A percentile compares a stretch with the other conserved stretches of the same genome.
These are phyloP conservation scores for Bucorvus abyssinicus DNA, from an alignment of 2,797 vertebrate species.

Conservation along the genomic window DNA sequence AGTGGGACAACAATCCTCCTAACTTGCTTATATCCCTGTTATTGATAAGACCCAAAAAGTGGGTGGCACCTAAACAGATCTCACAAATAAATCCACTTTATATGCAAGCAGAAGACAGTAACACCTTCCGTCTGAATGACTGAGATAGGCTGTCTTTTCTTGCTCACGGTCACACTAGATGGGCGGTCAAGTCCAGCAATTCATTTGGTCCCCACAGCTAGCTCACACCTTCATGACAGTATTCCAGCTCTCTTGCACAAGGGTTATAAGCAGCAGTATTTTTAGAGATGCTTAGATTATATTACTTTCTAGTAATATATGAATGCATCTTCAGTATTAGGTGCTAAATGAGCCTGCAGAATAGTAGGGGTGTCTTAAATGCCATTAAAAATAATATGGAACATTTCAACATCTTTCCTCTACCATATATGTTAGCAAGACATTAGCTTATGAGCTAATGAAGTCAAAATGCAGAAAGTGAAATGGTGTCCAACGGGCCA, in stretches of 20 bases:
- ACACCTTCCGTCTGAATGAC: not conserved
- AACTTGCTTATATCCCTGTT: not conserved
- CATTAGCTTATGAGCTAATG: constrained; percentile 1
- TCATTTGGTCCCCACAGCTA: not conserved
- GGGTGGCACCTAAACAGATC: not conserved
- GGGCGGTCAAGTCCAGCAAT: not conserved
- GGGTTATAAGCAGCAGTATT: not conserved
- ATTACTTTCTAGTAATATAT: not conserved
- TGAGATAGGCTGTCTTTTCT: not conserved
- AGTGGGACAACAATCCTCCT: not conserved
- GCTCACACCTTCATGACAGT: not conserved
- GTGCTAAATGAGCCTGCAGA: constrained; percentile 37
- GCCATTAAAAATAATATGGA: constrained; percentile 26
- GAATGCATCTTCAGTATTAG: not conserved
- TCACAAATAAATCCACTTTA: not conserved
- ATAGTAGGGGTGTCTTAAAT: not conserved
- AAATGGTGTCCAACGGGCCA: not conserved
- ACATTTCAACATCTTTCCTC: not conserved
- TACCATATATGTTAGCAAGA: not conserved
- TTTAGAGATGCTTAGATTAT: not conserved
- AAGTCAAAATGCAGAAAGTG: not conserved
- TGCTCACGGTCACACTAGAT: not conserved
- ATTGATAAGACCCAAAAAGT: not conserved
- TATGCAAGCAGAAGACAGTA: not conserved
- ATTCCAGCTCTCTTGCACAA: not conserved